Conservation (phyloP, 2,797 vertebrate species). For the Gadopsis bispinosus region DNA sequence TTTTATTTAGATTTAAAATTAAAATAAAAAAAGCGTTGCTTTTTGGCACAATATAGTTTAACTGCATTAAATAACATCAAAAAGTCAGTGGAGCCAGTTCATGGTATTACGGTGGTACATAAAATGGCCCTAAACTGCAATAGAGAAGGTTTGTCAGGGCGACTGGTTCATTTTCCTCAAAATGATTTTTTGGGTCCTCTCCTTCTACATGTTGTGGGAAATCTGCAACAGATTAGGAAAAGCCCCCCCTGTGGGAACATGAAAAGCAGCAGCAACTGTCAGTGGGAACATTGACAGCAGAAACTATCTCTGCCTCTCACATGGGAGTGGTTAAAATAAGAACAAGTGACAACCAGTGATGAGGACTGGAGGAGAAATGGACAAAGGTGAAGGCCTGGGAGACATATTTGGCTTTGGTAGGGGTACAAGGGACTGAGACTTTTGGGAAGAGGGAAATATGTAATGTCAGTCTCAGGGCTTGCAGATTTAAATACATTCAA, state of each 20-base stretch:
- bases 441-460: constrained; percentile 13
- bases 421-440: constrained; percentile 24
- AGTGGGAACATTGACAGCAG: constrained; percentile 66
- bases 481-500: constrained; percentile 20
- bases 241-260: constrained; percentile 73
- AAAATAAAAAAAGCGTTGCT: background rate
- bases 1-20: background rate
- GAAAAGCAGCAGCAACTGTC: constrained; percentile 61
- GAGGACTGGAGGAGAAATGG: constrained; percentile 33
- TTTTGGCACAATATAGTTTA: background rate
- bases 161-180: constrained; percentile 11
- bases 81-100: background rate
- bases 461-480: background rate
- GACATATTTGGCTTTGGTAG: constrained; percentile 49
- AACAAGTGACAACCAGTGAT: constrained; percentile 49
- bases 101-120: background rate
- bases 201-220: constrained; percentile 66
- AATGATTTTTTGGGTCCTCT: constrained; percentile 39
- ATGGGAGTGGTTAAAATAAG: constrained; percentile 76
- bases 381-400: constrained; percentile 57
- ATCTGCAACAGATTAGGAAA: constrained; percentile 57
- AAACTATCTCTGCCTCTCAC: constrained; percentile 63
- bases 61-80: background rate
- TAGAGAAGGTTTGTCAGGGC: background rate
- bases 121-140: constrained; percentile 15